Evolutionary conservation across 2,888 invertebrate species (phyloP).

Genomic region (Leucophora obtusa): DNA sequence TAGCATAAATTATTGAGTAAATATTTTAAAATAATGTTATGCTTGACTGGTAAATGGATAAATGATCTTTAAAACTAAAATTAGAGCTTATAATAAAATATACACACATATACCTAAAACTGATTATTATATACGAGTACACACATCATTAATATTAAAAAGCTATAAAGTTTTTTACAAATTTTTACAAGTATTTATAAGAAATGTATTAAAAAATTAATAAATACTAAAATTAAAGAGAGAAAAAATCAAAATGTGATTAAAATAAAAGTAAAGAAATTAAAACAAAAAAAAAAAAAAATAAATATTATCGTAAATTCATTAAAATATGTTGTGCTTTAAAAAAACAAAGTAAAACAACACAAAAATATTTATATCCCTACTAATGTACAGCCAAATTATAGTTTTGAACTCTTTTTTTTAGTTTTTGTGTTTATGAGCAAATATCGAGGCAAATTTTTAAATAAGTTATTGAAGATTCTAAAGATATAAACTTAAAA

Average conservation of each 20-base stretch:
- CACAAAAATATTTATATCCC: not conserved
- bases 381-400: constrained; percentile 41
- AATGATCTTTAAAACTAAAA: constrained; percentile 33
- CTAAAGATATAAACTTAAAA: not conserved
- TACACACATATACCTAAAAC: constrained; percentile 30
- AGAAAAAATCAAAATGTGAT: constrained; percentile 8
- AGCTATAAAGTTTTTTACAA: constrained; percentile 46
- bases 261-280: not conserved
- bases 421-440: constrained; percentile 37
- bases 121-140: constrained; percentile 42
- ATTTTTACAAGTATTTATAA: constrained; percentile 39
- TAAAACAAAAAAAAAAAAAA: not conserved
- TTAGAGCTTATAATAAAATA: constrained; percentile 31
- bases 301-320: not conserved
- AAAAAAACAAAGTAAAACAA: constrained; percentile 8
- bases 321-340: constrained; percentile 9
- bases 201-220: constrained; percentile 4
- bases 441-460: constrained; percentile 51
- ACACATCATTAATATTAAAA: constrained; percentile 41
- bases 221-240: not conserved
- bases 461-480: not conserved
- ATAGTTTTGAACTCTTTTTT: constrained; percentile 42
- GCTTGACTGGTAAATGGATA: constrained; percentile 10
- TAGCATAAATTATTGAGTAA: constrained; percentile 33
- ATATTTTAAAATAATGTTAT: constrained; percentile 33